These are phyloP conservation scores for Electrophaes corylata DNA, from an alignment of 2,888 invertebrate species.

Conservation along the genomic window DNA sequence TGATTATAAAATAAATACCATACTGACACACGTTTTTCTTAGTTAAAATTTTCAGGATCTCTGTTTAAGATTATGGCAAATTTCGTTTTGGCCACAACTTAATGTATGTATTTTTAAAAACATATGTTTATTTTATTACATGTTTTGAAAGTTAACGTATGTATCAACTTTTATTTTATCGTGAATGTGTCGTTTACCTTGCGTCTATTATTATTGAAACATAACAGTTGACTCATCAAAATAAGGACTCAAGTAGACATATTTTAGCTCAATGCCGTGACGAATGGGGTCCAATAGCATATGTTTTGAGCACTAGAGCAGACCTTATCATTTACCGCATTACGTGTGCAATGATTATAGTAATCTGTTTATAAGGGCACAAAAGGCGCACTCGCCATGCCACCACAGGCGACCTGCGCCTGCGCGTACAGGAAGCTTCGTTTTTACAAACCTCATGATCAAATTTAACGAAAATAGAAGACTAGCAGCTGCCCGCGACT, in stretches of 20 bases:
- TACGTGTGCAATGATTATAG: conserved; percentile 82
- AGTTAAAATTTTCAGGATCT: no score
- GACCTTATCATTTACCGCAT: conserved; percentile 84
- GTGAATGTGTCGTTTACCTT: no score
- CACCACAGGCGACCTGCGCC: conserved; percentile 60
- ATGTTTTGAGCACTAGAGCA: conserved; percentile 79
- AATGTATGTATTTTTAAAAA: no score
- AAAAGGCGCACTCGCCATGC: conserved; percentile 70
- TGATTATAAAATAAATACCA: no score
- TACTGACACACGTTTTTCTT: no score
- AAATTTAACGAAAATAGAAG: no score
- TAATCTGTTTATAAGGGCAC: conserved; percentile 80
- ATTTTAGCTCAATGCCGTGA: conserved; percentile 62
- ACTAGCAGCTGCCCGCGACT: no score
- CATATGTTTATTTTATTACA: no score
- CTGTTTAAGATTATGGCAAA: no score
- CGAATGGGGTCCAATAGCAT: conserved; percentile 80
- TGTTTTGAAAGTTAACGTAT: no score
- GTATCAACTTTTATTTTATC: no score
- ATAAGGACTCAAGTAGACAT: conserved; percentile 2
- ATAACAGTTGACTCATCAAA: conserved; percentile 3
- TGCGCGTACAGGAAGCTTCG: conserved; percentile 59
- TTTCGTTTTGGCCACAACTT: no score
- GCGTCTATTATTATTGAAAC: not conserved
- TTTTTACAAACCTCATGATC: conserved; percentile 6